Conservation (phyloP, 2,113 vertebrate species). For the Isurus oxyrinchus region DNA sequence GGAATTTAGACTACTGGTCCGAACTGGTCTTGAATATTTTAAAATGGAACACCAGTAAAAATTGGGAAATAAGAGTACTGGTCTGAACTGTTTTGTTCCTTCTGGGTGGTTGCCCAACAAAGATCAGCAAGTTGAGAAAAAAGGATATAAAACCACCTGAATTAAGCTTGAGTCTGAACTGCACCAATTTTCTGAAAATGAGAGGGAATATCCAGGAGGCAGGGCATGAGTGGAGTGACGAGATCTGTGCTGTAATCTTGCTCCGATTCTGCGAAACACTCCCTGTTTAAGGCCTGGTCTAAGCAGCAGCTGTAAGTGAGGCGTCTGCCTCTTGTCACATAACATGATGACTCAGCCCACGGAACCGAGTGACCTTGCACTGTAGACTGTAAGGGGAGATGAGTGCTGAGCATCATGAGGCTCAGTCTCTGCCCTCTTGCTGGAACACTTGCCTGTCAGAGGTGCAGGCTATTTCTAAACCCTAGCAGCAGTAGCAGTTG, state of each 20-base stretch:
- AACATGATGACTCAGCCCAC: background rate
- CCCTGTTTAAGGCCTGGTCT: background rate
- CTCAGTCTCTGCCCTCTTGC: background rate
- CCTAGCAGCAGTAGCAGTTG: background rate
- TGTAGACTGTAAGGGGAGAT: background rate
- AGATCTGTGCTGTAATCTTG: background rate
- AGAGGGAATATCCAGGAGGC: background rate
- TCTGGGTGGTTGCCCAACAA: background rate
- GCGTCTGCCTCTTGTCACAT: fast-evolving
- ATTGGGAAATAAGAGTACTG: too few species aligned
- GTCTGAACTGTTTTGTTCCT: too few species aligned
- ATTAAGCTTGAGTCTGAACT: background rate
- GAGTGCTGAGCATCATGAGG: too few species aligned
- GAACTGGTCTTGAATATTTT: too few species aligned
- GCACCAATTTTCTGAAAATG: background rate
- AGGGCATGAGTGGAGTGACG: background rate
- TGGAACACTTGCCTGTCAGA: background rate
- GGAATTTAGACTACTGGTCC: too few species aligned
- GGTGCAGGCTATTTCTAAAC: background rate
- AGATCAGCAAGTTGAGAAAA: background rate
- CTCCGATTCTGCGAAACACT: background rate
- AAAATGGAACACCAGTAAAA: too few species aligned
- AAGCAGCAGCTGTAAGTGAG: background rate
- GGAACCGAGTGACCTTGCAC: background rate
- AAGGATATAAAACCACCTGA: background rate